phyloP scores from a whole-genome alignment of 2,888 invertebrate genomes.

The Chirona hameri region DNA sequence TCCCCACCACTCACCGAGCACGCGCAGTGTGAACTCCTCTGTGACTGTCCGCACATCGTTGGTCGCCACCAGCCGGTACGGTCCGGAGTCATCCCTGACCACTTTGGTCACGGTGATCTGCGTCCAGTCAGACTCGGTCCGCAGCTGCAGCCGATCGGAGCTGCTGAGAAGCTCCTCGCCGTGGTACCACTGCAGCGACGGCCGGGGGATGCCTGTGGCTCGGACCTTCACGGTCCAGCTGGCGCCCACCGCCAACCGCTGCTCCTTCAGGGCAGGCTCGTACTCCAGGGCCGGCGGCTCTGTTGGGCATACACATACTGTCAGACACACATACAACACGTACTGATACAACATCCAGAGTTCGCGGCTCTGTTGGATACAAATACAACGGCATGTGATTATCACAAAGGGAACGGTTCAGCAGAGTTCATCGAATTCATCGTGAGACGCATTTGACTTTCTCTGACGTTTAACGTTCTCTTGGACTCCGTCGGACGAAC shows the following conservation, averaged over 20 bases:
- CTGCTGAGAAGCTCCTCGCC: constrained; percentile 62
- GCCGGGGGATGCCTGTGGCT: constrained; percentile 74
- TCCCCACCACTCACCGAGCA: constrained; percentile 56
- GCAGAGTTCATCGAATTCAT: too few relatives aligned
- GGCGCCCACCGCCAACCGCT: constrained; percentile 57
- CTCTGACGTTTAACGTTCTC: too few relatives aligned
- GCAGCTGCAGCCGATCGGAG: neutral
- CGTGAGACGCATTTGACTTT: too few relatives aligned
- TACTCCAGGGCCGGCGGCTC: constrained; percentile 63
- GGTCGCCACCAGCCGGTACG: constrained; percentile 64
- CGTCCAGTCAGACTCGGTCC: constrained; percentile 45
- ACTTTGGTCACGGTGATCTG: constrained; percentile 59
- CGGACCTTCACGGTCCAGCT: constrained; percentile 45
- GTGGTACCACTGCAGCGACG: constrained; percentile 72
- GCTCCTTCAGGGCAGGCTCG: constrained; percentile 61
- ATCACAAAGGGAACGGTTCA: too few relatives aligned
- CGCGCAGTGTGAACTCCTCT: constrained; percentile 59
- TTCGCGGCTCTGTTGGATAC: constrained; percentile 55
- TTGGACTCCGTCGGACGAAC: too few relatives aligned
- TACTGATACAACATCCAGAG: too few relatives aligned
- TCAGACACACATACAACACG: too few relatives aligned
- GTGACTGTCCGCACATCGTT: constrained; percentile 62
- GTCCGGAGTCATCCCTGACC: constrained; percentile 61
- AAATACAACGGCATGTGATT: too few relatives aligned
- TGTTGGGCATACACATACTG: too few relatives aligned